A percentile compares a stretch with the other conserved stretches of the same genome.
Evolutionary conservation across 2,888 invertebrate genomes (phyloP).

Genomic region (Minunthozetes semirufus): DNA sequence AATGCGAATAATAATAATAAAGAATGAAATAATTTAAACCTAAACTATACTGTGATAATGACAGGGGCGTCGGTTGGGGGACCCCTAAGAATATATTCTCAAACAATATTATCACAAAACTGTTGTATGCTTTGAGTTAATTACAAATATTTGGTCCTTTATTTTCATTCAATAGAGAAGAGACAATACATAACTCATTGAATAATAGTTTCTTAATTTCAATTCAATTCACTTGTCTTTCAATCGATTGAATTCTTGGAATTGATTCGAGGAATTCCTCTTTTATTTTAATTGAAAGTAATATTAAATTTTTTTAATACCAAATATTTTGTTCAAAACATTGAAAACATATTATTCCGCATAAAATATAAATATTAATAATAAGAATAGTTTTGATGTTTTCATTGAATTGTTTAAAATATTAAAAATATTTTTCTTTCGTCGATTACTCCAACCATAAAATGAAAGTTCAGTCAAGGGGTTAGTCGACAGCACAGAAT

Average conservation of each 20-base stretch:
- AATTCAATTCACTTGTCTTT: background rate
- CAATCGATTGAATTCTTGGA: background rate
- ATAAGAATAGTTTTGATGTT: background rate
- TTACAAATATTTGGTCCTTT: background rate
- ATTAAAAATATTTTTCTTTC: background rate
- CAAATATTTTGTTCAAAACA: too few species aligned
- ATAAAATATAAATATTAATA: too few species aligned
- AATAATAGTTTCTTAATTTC: too few species aligned
- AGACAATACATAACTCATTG: too few species aligned
- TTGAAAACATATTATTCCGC: too few species aligned
- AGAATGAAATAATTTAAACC: constrained; percentile 21
- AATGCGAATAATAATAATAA: constrained; percentile 14
- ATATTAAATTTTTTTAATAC: constrained; percentile 2
- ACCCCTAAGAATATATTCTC: background rate
- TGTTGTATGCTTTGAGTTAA: background rate
- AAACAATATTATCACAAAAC: background rate
- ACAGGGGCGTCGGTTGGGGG: constrained; percentile 15
- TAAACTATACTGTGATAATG: constrained; percentile 20
- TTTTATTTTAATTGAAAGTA: background rate
- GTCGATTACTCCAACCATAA: constrained; percentile 10
- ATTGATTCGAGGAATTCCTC: too few species aligned
- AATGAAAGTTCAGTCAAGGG: constrained; percentile 6
- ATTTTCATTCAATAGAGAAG: background rate
- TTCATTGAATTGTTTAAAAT: background rate
- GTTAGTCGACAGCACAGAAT: background rate